Base-by-base conservation (phyloP, 1,140 invertebrate genomes). In the Macrobrachium rosenbergii region DNA sequence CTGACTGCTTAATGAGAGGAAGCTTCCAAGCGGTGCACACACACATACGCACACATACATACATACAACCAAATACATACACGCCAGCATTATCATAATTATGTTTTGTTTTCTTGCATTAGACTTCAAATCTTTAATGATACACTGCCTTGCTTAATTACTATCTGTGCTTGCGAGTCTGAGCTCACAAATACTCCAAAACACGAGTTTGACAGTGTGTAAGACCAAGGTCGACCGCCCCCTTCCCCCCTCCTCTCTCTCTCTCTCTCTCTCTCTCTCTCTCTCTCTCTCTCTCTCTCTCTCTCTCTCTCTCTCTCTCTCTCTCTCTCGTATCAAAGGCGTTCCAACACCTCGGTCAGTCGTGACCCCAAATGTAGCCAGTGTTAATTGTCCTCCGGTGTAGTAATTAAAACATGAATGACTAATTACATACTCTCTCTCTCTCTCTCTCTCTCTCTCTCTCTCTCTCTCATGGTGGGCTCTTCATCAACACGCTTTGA, bases 11-110 rank as follows among this genome's bases (percentile, higher is more conserved):
- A 37, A 37, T 37, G 28, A 37, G 28, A 37, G 28, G 28, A 37
- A 1, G 28, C 28, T 37, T 37, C 28, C 28, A 37, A 37, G 3
- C 52, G 2, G 6, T 52, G 16, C 72, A 75, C 72, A 37, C 72
- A 75, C n/a, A 43, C 72, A 75, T 43, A 75, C 72, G 14, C n/a
- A 75, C 12, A 75, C 72, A 75, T 21, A 75, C 72, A 37, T 21
- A 43, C n/a, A 75, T 43, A 37, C 72, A 75, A n/a, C n/a, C n/a
- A n/a, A n/a, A n/a, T n/a, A n/a, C n/a, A 75, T 43, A 37, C 72
- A 75, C n/a, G 12, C 8, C 52, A 5, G 2, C 12, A 5, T 52
- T 12, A 52, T 52, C 52, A 8, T 52, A 52, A 10, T 12, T 5
- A 52, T 52, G 52, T 8, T 43, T 43, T 52, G 52, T 8, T 43